These are phyloP conservation scores for Melanotaenia duboulayi DNA, from an alignment of 2,113 vertebrate species.

Conservation along the genomic window DNA sequence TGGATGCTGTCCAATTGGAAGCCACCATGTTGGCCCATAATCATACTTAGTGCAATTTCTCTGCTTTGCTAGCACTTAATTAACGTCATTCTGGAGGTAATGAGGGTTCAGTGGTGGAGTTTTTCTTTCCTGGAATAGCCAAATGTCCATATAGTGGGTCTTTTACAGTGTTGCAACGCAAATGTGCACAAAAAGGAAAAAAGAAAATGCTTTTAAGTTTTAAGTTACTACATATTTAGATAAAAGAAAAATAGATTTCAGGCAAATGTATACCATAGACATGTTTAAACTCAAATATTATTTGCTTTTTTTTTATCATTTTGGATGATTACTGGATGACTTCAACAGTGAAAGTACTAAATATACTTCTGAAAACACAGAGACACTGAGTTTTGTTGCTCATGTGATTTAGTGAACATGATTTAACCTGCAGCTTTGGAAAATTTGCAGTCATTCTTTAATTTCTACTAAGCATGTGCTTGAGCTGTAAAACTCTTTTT, in stretches of 20 bases:
- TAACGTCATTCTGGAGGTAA: conserved; percentile 15
- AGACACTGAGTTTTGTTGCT: not conserved
- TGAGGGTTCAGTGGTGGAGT: conserved; percentile 6
- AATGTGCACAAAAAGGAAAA: not conserved
- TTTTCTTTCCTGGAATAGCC: not conserved
- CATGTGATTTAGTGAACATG: not conserved
- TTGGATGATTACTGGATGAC: no score
- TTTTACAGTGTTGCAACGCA: not conserved
- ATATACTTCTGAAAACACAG: no score
- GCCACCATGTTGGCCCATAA: conserved; percentile 13
- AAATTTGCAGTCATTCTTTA: not conserved
- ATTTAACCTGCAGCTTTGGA: not conserved
- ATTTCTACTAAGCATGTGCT: not conserved
- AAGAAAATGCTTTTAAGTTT: not conserved
- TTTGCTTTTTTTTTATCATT: no score
- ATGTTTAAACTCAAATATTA: no score
- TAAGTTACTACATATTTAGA: not conserved
- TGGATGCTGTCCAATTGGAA: conserved; percentile 41
- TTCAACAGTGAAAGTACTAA: no score
- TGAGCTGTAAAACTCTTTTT: no score
- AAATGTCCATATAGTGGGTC: not conserved
- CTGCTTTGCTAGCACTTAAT: conserved; percentile 20
- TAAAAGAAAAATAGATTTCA: no score
- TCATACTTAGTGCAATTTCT: conserved; percentile 18
- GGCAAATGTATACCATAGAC: no score